These are phyloP conservation scores for Poecilobothrus nobilitatus DNA, from an alignment of 2,888 invertebrate species.

Conservation along the genomic window DNA sequence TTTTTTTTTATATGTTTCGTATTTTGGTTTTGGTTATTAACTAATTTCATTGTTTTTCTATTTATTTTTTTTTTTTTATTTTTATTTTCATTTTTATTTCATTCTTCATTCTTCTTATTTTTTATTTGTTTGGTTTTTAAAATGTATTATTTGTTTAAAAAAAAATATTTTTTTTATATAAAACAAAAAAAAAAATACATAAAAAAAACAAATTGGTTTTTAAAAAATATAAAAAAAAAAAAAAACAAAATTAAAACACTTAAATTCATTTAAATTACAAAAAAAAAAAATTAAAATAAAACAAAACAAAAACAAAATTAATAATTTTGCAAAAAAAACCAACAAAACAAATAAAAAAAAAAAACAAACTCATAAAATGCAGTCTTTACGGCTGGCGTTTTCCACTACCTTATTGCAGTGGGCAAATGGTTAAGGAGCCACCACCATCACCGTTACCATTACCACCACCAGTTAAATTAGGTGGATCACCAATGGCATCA, in stretches of 20 bases:
- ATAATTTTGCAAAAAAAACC: conserved; percentile 11
- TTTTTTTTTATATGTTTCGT: background rate
- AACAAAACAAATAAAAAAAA: conserved; percentile 17
- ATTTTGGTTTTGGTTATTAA: background rate
- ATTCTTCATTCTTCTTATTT: conserved; percentile 16
- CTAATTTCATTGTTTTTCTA: background rate
- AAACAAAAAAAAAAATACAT: conserved; percentile 11
- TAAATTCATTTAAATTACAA: conserved; percentile 4
- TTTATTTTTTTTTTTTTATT: conserved; percentile 19
- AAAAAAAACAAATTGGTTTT: conserved; percentile 14
- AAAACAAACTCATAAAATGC: conserved; percentile 41
- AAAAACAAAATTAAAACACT: background rate
- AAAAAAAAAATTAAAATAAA: background rate
- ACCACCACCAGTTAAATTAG: conserved; percentile 69
- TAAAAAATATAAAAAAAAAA: conserved; percentile 10
- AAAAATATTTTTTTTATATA: conserved; percentile 17
- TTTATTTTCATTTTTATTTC: conserved; percentile 31
- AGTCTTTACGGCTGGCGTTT: conserved; percentile 95
- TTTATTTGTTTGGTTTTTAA: conserved; percentile 15
- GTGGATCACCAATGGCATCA: conserved; percentile 57
- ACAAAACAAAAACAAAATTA: conserved; percentile 9
- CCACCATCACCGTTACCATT: conserved; percentile 71
- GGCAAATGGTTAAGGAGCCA: conserved; percentile 59
- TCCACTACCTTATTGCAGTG: conserved; percentile 93
- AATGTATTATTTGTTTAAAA: conserved; percentile 17